phyloP scores from a whole-genome alignment of 2,113 vertebrate genomes.

The Odocoileus virginianus region DNA sequence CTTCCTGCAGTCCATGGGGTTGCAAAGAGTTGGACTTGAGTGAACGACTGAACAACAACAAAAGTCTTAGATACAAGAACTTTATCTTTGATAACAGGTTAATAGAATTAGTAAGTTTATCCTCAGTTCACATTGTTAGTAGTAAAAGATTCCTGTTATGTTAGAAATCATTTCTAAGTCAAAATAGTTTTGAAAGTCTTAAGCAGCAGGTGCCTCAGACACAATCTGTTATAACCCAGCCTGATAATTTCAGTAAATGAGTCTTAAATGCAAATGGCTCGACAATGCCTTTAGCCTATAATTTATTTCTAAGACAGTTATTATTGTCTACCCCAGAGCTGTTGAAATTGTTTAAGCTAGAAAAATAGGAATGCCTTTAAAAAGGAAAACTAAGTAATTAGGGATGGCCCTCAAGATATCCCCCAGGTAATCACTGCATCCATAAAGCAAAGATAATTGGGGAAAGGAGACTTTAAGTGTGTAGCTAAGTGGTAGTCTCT shows the following conservation, averaged over 20 bases:
- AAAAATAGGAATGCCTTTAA: conserved; percentile 14
- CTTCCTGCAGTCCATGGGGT: not conserved
- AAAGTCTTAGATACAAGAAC: not conserved
- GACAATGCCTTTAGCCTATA: not conserved
- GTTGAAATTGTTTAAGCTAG: conserved; percentile 42
- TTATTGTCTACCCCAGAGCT: conserved; percentile 31
- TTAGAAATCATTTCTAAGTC: conserved; percentile 9
- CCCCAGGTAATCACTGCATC: not conserved
- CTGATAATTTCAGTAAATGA: conserved; percentile 46
- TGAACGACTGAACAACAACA: not conserved
- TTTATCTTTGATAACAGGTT: not conserved
- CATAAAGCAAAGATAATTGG: conserved; percentile 30
- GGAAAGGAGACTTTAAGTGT: not conserved
- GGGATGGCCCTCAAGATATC: not conserved
- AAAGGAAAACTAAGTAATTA: conserved; percentile 43
- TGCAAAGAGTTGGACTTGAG: not conserved
- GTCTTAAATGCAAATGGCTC: conserved; percentile 28
- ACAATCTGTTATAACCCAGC: not conserved
- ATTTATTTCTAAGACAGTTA: conserved; percentile 40
- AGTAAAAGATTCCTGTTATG: not conserved
- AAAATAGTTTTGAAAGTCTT: not conserved
- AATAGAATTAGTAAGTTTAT: not conserved
- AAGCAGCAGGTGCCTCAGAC: not conserved
- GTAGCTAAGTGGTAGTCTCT: not conserved
- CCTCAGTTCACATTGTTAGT: not conserved